phyloP scores from a whole-genome alignment of 2,113 vertebrate genomes.

The Empidonax traillii region DNA sequence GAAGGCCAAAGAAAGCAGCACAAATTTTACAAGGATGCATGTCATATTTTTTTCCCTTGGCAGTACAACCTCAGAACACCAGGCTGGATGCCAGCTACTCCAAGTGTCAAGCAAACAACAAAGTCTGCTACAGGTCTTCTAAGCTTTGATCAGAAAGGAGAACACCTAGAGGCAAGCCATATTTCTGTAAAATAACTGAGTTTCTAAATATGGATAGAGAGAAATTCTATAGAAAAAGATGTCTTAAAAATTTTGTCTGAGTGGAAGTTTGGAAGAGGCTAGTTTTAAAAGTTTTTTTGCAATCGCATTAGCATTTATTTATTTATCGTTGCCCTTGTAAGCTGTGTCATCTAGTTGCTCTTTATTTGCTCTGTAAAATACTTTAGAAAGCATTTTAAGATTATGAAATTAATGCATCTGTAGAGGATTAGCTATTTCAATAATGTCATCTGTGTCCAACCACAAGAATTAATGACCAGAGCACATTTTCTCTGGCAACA shows the following conservation, averaged over 20 bases:
- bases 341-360: not conserved
- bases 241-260: not conserved
- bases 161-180: not conserved
- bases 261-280: not conserved
- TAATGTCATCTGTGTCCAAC: not conserved
- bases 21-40: conserved; percentile 32
- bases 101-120: not conserved
- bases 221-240: not conserved
- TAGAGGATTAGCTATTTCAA: not conserved
- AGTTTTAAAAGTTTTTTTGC: not conserved
- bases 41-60: conserved; percentile 39
- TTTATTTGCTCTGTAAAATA: not conserved
- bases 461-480: not conserved
- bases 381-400: not conserved
- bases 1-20: conserved; percentile 61
- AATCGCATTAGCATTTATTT: not conserved
- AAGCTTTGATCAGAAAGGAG: not conserved
- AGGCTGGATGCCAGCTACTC: not conserved
- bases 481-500: not conserved
- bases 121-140: not conserved
- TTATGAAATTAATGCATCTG: conserved; percentile 40
- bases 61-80: conserved; percentile 38
- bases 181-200: not conserved
- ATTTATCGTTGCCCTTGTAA: not conserved
- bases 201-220: not conserved